Evolutionary conservation across 1,140 invertebrate species (phyloP), one percentile per base, ranked within the genome.

Genomic region (Hydropsyche tenuis): DNA sequence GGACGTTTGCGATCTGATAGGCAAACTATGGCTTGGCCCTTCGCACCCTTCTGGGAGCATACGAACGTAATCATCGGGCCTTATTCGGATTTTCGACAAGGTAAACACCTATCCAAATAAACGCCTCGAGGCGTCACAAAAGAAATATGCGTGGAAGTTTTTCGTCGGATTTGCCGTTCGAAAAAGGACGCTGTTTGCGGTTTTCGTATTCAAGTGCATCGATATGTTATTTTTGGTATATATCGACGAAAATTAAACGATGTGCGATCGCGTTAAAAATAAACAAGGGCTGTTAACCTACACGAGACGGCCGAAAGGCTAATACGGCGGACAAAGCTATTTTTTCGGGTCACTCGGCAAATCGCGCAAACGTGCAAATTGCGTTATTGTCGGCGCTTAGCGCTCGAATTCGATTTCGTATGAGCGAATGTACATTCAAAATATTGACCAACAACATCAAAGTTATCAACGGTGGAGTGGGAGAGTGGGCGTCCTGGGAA

Each of bases 1-100:
- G 69, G 70, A 75, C 64, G 68, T 69, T 65, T 72, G 23, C 46
- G 74, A 75, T 73, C 74, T 16, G 23, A 23, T 51, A 51, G 48
- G 53, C 69, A 75, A 75, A 72, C 73, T 64, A 64, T 53, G 23
- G 30, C 64, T 14, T 27, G 16, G 20, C 12, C 12, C 23, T 43
- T 42, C 27, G 30, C 14, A 65, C 63, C 63, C 63, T 65, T 65
- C 43, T 23, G 65, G 65, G 65, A 37, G 27, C 12, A 43, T 43
- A 14, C 65, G 9, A 9, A 18, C 43, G 65, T 48, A 68, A 68
- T 68, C 65, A 68, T 68, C 65, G 45, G 20, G 65, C 45, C 23
- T 14, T 27, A 27, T 48, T 65, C 63, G 30, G 63, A 65, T 65
- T 65, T 65, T 46, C 45, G 4, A 60, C 45, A 45, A 27, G 65